Evolutionary conservation across 2,113 vertebrate genomes (phyloP).

Genomic region (Gymnocephalus cernua): DNA sequence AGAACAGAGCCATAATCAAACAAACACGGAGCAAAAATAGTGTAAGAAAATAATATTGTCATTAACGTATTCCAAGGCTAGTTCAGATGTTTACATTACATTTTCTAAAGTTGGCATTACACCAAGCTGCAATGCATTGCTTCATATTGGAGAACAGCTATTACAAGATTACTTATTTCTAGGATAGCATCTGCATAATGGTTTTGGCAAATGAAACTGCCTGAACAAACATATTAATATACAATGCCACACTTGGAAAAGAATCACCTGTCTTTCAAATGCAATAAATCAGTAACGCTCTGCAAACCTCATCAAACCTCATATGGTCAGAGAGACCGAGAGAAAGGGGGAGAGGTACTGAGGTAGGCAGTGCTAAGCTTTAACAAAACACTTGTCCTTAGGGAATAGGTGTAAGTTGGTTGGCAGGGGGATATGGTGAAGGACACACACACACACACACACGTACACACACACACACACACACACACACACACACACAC

Average conservation of each 20-base stretch:
- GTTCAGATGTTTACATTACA: slow-evolving; percentile 38
- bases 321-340: slow-evolving; percentile 32
- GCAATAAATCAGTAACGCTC: slow-evolving; percentile 84
- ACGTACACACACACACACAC: too few relatives aligned
- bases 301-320: slow-evolving; percentile 37
- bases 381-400: slow-evolving; percentile 92
- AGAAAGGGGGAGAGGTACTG: not conserved
- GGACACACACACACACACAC: slow-evolving; percentile 86
- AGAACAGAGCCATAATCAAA: slow-evolving; percentile 30
- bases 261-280: slow-evolving; percentile 86
- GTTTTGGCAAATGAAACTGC: slow-evolving; percentile 88
- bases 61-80: slow-evolving; percentile 9
- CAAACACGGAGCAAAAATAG: slow-evolving; percentile 17
- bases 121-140: slow-evolving; percentile 71
- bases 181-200: slow-evolving; percentile 90
- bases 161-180: slow-evolving; percentile 89
- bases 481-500: too few relatives aligned
- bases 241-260: slow-evolving; percentile 90
- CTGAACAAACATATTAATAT: slow-evolving; percentile 92
- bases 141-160: slow-evolving; percentile 87
- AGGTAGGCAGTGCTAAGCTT: slow-evolving; percentile 76
- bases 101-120: slow-evolving; percentile 25
- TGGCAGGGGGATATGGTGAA: slow-evolving; percentile 77
- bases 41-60: slow-evolving; percentile 30
- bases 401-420: slow-evolving; percentile 89